Evolutionary conservation across 2,113 vertebrate genomes (phyloP).

Genomic region (Phalacrocorax pelagicus): DNA sequence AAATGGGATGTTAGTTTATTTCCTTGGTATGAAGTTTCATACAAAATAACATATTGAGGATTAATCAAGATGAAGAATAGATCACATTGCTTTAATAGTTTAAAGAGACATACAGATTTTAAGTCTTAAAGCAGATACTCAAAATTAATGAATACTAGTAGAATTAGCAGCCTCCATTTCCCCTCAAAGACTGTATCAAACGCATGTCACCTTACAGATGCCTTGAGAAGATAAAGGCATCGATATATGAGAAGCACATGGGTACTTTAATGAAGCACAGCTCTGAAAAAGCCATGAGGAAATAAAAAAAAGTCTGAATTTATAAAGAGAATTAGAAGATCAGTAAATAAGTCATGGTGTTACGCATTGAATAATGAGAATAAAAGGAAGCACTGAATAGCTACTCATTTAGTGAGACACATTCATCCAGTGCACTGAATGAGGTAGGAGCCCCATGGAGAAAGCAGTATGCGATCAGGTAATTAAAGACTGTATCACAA

Average conservation of each 20-base stretch:
- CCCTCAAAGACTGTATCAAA: not conserved
- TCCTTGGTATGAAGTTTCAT: not conserved
- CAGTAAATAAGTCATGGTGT: slow-evolving; percentile 57
- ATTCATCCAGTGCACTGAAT: slow-evolving; percentile 6
- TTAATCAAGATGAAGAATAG: not conserved
- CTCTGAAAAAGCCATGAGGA: not conserved
- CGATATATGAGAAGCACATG: not conserved
- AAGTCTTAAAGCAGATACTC: not conserved
- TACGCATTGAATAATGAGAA: not conserved
- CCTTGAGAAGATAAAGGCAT: not conserved
- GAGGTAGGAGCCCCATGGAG: slow-evolving; percentile 31
- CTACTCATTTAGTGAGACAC: slow-evolving; percentile 22
- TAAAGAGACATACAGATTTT: not conserved
- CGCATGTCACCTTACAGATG: not conserved
- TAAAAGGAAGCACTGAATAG: slow-evolving; percentile 32
- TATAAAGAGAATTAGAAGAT: slow-evolving; percentile 44
- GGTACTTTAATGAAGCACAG: not conserved
- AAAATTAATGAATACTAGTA: not conserved
- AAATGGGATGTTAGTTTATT: not conserved
- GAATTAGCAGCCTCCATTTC: not conserved
- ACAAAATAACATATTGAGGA: not conserved
- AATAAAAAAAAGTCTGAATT: slow-evolving; percentile 29
- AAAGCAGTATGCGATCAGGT: slow-evolving; percentile 23
- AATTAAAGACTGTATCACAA: slow-evolving; percentile 59
- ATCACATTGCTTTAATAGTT: not conserved